Evolutionary conservation across 2,888 invertebrate species (phyloP).

Genomic region (Leptothorax acervorum): DNA sequence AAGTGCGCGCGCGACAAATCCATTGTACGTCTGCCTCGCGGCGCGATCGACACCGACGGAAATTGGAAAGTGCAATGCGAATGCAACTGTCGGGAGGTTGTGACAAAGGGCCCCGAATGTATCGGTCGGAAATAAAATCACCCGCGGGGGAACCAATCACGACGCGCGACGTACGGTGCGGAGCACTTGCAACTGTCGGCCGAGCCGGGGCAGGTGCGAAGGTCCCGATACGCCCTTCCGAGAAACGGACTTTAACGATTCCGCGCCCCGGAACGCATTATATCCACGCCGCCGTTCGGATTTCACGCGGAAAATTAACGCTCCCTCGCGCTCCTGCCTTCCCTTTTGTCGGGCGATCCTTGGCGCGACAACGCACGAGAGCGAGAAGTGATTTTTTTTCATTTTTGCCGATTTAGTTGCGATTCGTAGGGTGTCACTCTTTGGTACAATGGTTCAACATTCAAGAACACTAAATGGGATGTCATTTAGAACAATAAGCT

Average conservation of each 20-base stretch:
- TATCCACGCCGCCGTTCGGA: slow-evolving; percentile 5
- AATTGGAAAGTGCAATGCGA: slow-evolving; percentile 43
- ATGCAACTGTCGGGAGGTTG: slow-evolving; percentile 39
- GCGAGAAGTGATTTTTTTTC: not conserved
- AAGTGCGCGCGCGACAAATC: slow-evolving; percentile 40
- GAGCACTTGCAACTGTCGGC: slow-evolving; percentile 47
- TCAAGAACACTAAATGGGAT: not conserved
- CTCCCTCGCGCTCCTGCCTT: slow-evolving; percentile 20
- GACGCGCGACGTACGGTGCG: not conserved
- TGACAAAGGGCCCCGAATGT: slow-evolving; percentile 42
- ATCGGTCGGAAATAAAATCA: slow-evolving; percentile 55
- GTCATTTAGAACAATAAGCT: not conserved
- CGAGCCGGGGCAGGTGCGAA: slow-evolving; percentile 65
- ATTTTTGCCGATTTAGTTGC: not conserved
- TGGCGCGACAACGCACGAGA: not conserved
- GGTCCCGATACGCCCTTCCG: slow-evolving; percentile 52
- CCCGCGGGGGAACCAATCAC: slow-evolving; percentile 38
- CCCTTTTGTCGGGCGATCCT: not conserved
- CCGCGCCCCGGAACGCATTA: slow-evolving; percentile 23
- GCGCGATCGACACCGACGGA: slow-evolving; percentile 48
- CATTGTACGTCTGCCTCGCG: slow-evolving; percentile 34
- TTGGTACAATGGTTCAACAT: not conserved
- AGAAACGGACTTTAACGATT: slow-evolving; percentile 56
- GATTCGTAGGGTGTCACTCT: not conserved
- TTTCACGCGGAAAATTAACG: slow-evolving; percentile 58